Conservation (phyloP, 64 coral and sea anemone species). For the Dendrophyllia cribrosa region DNA sequence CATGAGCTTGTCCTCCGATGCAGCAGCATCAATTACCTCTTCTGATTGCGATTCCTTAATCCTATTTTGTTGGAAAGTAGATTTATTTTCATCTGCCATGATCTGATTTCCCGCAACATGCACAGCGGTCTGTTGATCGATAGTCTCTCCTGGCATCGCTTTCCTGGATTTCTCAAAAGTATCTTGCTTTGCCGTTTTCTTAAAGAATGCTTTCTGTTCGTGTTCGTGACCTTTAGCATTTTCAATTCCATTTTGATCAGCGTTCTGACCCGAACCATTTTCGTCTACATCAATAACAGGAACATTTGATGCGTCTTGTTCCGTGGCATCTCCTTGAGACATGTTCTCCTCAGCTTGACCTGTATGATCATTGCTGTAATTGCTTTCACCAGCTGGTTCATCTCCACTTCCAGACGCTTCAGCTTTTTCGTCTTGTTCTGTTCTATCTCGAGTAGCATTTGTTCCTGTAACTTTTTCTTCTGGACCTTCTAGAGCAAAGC, state of each 20-base stretch:
- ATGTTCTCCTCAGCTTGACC: neutral
- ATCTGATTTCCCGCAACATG: neutral
- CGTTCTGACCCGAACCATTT: neutral
- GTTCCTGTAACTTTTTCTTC: neutral
- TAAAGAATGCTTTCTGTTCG: neutral
- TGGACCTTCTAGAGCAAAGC: neutral
- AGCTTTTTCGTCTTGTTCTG: neutral
- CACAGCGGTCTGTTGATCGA: neutral
- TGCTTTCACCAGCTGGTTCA: neutral
- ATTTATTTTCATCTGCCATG: neutral
- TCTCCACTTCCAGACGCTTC: slow-evolving; percentile 8
- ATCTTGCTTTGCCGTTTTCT: neutral
- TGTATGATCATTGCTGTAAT: neutral
- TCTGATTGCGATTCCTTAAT: neutral
- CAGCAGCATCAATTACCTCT: neutral
- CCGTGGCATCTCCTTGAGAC: neutral
- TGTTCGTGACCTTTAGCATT: neutral
- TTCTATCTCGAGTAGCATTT: neutral
- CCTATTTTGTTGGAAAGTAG: neutral
- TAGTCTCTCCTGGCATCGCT: neutral
- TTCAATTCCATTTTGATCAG: neutral
- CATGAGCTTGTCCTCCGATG: neutral
- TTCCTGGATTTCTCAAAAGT: neutral
- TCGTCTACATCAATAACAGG: neutral
- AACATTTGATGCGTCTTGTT: no score